Base-by-base conservation (phyloP, 2,888 invertebrate species). In the Fragum whitleyi region DNA sequence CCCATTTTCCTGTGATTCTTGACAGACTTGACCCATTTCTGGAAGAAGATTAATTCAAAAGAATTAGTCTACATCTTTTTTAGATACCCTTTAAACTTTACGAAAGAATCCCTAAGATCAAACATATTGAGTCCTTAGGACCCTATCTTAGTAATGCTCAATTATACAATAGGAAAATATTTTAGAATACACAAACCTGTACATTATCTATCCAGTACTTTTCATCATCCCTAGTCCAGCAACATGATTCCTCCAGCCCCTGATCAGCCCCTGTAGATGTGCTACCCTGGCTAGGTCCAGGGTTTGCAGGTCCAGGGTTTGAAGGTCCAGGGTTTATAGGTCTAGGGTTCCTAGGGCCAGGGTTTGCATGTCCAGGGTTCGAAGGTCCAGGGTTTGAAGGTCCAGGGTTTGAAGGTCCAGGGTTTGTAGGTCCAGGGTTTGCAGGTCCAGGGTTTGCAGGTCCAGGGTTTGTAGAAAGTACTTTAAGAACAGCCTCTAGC, bases 151-250 rank as follows among this genome's bases (percentile, higher is more conserved):
- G n/a, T n/a, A n/a, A n/a, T n/a, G n/a, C n/a, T n/a, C n/a, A n/a
- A n/a, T n/a, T n/a, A n/a, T n/a, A n/a, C n/a, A n/a, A n/a, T n/a
- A n/a, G n/a, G n/a, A n/a, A n/a, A n/a, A n/a, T n/a, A n/a, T n/a
- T n/a, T n/a, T n/a, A n/a, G n/a, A n/a, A n/a, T n/a, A n/a, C n/a
- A 36, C 53, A 21, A 28, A 55, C 55, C n/a, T 55, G 51, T 21
- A 65, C 65, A 65, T 65, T 65, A 21, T 65, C 42, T 21, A 6
- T 65, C 65, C 65, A 65, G 11, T 23, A 42, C 2, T 9, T 0
- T 26, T 65, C 65, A 42, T 65, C 65, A 23, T 65, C 42, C 1
- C 21, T 21, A 42, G 19, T 65, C 65, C 65, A 65, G 28, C 9
- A 1, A 39, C 21, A 3, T 2, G 11, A 5, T 11, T 65, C 65